phyloP scores from a whole-genome alignment of 2,888 invertebrate species.

The Chrysomela aeneicollis region DNA sequence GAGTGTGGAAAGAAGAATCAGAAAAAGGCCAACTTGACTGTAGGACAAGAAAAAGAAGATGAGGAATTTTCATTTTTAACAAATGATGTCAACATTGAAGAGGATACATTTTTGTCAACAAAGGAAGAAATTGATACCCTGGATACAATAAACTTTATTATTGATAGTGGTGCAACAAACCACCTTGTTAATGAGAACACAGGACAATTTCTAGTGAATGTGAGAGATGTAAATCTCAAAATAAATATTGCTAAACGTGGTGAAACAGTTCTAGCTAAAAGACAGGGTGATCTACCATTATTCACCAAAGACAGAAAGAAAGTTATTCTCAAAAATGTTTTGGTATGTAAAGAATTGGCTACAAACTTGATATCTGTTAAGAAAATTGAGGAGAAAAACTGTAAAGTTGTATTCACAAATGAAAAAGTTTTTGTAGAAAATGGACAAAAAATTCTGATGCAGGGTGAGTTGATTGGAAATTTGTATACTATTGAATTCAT shows the following conservation, averaged over 20 bases:
- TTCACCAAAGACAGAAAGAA: conserved; percentile 27
- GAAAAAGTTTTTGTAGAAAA: conserved; percentile 15
- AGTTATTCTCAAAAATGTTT: conserved; percentile 12
- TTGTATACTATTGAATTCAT: conserved; percentile 8
- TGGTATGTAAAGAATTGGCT: conserved; percentile 20
- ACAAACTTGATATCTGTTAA: too few species aligned
- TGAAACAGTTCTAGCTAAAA: conserved; percentile 35
- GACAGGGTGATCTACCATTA: conserved; percentile 36
- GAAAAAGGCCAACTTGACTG: conserved; percentile 14
- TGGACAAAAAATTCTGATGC: not conserved
- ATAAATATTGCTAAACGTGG: conserved; percentile 43
- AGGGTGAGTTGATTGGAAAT: conserved; percentile 17
- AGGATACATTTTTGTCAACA: conserved; percentile 28
- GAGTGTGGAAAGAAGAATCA: conserved; percentile 24
- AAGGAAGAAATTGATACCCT: not conserved
- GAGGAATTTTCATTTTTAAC: conserved; percentile 15
- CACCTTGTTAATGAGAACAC: conserved; percentile 28
- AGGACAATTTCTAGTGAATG: conserved; percentile 29
- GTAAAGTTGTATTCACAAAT: conserved; percentile 10
- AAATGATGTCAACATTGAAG: not conserved
- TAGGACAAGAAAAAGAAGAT: conserved; percentile 3
- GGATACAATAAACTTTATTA: conserved; percentile 36
- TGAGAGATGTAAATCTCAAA: conserved; percentile 28
- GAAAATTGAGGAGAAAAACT: conserved; percentile 19
- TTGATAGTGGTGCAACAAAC: too few species aligned